Percentiles rank a stretch among this genome's conserved stretches.
These are phyloP conservation scores for Sciurus vulgaris DNA, from an alignment of 2,797 vertebrate genomes.

Conservation along the genomic window DNA sequence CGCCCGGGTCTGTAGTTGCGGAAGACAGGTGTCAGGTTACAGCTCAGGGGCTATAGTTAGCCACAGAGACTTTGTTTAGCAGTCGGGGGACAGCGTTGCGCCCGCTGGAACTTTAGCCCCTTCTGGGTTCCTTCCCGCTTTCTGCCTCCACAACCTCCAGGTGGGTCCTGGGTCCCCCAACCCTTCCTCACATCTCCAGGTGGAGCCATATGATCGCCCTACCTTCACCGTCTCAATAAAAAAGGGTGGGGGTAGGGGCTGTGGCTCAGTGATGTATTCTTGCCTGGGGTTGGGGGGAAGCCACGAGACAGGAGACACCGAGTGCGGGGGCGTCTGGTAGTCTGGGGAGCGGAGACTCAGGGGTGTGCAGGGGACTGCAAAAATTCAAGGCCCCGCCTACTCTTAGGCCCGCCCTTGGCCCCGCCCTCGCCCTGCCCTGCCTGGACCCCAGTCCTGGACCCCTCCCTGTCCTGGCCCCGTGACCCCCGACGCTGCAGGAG, in stretches of 20 bases:
- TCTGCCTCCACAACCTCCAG: background rate
- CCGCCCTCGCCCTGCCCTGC: background rate
- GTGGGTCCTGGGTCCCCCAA: conserved; percentile 1
- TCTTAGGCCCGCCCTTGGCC: background rate
- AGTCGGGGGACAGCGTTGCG: background rate
- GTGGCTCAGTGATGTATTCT: no score
- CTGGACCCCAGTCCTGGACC: background rate
- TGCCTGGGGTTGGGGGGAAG: no score
- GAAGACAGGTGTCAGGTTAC: conserved; percentile 70
- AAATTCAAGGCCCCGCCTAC: background rate
- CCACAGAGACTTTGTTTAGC: conserved; percentile 34
- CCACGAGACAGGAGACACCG: background rate
- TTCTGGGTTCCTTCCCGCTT: background rate
- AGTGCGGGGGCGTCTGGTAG: background rate
- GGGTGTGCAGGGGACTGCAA: background rate
- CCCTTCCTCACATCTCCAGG: background rate
- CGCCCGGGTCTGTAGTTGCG: background rate
- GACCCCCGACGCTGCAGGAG: background rate
- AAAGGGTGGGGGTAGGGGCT: no score
- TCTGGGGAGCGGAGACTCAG: no score
- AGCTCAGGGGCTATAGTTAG: conserved; percentile 76
- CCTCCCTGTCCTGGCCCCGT: background rate
- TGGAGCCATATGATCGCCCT: background rate
- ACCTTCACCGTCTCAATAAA: background rate
- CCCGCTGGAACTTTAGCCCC: background rate